Conservation (phyloP, 2,888 invertebrate genomes). For the Napeogenes inachia region DNA sequence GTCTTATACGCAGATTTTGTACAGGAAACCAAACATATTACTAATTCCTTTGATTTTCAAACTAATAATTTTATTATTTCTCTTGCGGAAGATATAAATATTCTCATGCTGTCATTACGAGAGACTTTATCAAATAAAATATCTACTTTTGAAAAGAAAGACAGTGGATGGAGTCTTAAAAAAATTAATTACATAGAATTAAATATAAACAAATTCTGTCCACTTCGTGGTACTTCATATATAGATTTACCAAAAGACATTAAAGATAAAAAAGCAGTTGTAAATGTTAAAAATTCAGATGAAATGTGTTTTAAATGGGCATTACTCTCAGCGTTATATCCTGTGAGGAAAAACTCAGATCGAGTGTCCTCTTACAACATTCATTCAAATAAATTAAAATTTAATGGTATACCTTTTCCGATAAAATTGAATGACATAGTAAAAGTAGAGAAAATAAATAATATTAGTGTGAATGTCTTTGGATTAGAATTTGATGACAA, state of each 20-base stretch:
- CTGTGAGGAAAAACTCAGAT: conserved; percentile 25
- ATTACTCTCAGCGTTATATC: conserved; percentile 34
- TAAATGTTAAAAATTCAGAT: conserved; percentile 36
- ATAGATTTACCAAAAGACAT: conserved; percentile 33
- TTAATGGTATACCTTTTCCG: conserved; percentile 15
- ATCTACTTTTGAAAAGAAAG: conserved; percentile 33
- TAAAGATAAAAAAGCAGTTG: conserved; percentile 32
- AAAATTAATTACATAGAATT: conserved; percentile 28
- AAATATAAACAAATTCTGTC: conserved; percentile 11
- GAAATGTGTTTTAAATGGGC: conserved; percentile 34
- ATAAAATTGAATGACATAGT: too few relatives aligned
- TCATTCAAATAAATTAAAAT: conserved; percentile 31
- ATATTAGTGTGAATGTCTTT: too few relatives aligned
- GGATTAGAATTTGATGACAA: too few relatives aligned
- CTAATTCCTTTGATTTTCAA: conserved; percentile 29
- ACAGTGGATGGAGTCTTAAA: conserved; percentile 33
- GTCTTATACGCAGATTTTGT: too few relatives aligned
- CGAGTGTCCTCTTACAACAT: conserved; percentile 25
- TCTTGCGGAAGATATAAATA: conserved; percentile 26
- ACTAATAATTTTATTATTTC: conserved; percentile 26
- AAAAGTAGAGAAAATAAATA: too few relatives aligned
- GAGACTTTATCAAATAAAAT: conserved; percentile 7
- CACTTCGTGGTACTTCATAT: conserved; percentile 30
- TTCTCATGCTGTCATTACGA: conserved; percentile 11
- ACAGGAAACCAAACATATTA: too few relatives aligned